Evolutionary conservation across 1,140 invertebrate genomes (phyloP).

Genomic region (Teleopsis dalmanni): DNA sequence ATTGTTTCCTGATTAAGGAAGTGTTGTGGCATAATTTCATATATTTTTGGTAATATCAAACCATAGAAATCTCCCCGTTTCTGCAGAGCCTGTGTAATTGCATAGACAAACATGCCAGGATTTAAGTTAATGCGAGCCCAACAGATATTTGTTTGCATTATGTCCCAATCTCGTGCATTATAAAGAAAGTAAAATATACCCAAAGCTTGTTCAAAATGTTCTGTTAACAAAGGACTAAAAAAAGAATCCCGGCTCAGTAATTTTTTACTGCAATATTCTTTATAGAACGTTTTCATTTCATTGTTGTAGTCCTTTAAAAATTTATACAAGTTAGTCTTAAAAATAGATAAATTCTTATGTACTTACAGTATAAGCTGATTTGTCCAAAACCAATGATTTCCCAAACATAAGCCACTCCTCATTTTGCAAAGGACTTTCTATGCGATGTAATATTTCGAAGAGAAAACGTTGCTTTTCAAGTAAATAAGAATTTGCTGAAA

Average conservation of each 20-base stretch:
- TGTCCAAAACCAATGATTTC: neutral
- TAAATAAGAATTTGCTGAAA: constrained; percentile 22
- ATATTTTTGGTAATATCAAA: constrained; percentile 55
- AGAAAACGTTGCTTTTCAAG: constrained; percentile 22
- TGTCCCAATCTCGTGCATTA: constrained; percentile 55
- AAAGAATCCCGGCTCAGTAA: constrained; percentile 48
- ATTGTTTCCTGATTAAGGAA: constrained; percentile 56
- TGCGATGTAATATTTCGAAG: constrained; percentile 22
- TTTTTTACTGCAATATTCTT: neutral
- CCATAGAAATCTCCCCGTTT: constrained; percentile 55
- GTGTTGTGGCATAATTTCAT: constrained; percentile 60
- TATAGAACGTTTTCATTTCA: constrained; percentile 15
- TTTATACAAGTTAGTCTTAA: neutral
- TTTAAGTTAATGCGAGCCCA: constrained; percentile 59
- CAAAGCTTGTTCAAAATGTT: constrained; percentile 52
- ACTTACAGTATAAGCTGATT: neutral
- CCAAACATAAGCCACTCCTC: constrained; percentile 19
- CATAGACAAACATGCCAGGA: constrained; percentile 57
- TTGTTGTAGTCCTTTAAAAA: neutral
- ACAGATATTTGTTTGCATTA: constrained; percentile 52
- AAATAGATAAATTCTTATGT: neutral
- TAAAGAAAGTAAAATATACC: constrained; percentile 58
- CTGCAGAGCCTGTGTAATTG: constrained; percentile 52
- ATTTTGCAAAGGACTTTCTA: constrained; percentile 18
- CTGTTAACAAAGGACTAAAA: constrained; percentile 51